Conservation (phyloP, 2,797 vertebrate genomes). For the Muscicapa comitata region DNA sequence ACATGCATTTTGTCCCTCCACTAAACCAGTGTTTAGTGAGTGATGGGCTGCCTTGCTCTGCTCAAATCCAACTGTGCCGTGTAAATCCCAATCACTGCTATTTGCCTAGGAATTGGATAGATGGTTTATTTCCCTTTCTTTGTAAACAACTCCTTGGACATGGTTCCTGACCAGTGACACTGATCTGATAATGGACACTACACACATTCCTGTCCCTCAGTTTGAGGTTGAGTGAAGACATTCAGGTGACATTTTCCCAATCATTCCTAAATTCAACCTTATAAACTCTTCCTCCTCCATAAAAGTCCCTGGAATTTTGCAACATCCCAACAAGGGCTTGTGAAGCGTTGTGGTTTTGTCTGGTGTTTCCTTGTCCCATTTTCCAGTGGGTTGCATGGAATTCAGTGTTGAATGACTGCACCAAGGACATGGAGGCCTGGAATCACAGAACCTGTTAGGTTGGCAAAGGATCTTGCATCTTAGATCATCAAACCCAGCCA, state of each 20-base stretch:
- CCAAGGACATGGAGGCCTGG: not conserved
- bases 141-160: not conserved
- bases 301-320: not conserved
- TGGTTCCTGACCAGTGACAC: not conserved
- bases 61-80: not conserved
- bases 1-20: not conserved
- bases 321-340: not conserved
- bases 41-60: not conserved
- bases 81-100: not conserved
- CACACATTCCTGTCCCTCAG: rapidly evolving
- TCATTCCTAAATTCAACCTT: not conserved
- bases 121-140: not conserved
- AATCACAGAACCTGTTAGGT: not conserved
- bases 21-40: not conserved
- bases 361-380: not conserved
- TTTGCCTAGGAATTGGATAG: not conserved
- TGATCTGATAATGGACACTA: not conserved
- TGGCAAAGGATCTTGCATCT: not conserved
- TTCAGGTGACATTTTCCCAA: not conserved
- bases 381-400: not conserved
- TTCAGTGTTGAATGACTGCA: not conserved
- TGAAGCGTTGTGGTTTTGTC: not conserved
- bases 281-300: not conserved
- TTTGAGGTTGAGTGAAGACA: not conserved
- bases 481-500: not conserved